phyloP scores from a whole-genome alignment of 2,888 invertebrate species.

The Leptodirus hochenwartii region DNA sequence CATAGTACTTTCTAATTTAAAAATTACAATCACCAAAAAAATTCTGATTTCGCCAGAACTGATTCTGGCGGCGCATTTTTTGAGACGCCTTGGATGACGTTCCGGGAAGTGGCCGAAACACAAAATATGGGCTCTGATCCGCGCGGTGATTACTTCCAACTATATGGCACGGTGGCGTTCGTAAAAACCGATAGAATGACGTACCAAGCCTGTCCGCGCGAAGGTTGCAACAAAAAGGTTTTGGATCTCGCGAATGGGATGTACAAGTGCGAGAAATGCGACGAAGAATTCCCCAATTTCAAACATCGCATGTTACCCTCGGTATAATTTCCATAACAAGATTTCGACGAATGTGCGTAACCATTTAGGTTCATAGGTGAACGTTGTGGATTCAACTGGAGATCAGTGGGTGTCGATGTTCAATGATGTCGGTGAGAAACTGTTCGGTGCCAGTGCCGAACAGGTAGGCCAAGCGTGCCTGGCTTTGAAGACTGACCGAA shows the following conservation, averaged over 20 bases:
- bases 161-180: slow-evolving; percentile 60
- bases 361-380: slow-evolving; percentile 38
- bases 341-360: slow-evolving; percentile 1
- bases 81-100: slow-evolving; percentile 49
- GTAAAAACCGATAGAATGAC: slow-evolving; percentile 67
- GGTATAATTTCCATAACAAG: slow-evolving; percentile 37
- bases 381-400: slow-evolving; percentile 72
- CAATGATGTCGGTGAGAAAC: slow-evolving; percentile 60
- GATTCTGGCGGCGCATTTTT: slow-evolving; percentile 11
- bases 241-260: slow-evolving; percentile 73
- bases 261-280: slow-evolving; percentile 92
- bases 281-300: slow-evolving; percentile 63
- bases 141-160: slow-evolving; percentile 64
- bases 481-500: slow-evolving; percentile 33
- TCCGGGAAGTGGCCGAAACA: slow-evolving; percentile 55
- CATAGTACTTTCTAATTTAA: not conserved
- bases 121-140: slow-evolving; percentile 55
- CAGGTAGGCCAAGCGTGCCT: slow-evolving; percentile 61
- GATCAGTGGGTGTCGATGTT: slow-evolving; percentile 86
- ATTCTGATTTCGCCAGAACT: slow-evolving; percentile 5
- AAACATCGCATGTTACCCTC: slow-evolving; percentile 70
- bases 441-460: slow-evolving; percentile 51
- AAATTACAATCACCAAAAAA: slow-evolving; percentile 1
- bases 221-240: slow-evolving; percentile 89
- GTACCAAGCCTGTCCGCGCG: slow-evolving; percentile 81